Percentiles rank a stretch among this genome's conserved stretches.
Conservation (phyloP, 2,888 invertebrate species). For the Pristionchus exspectatus region DNA sequence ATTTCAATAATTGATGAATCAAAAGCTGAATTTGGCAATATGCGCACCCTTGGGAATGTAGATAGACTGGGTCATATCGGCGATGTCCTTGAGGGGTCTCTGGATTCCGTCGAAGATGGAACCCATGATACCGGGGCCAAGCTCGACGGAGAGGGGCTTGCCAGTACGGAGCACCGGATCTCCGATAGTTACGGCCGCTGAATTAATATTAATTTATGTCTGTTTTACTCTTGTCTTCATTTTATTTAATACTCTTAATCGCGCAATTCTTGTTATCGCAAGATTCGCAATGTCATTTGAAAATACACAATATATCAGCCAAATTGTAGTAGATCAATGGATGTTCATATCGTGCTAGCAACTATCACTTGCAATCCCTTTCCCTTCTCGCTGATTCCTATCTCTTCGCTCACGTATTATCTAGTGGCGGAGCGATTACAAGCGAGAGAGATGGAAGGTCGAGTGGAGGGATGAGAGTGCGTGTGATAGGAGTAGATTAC, state of each 20-base stretch:
- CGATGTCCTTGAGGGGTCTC: slow-evolving; percentile 95
- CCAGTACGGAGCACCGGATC: slow-evolving; percentile 98
- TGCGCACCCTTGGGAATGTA: slow-evolving; percentile 99
- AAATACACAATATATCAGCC: too few relatives aligned
- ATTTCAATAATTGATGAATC: not conserved
- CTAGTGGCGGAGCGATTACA: slow-evolving; percentile 19
- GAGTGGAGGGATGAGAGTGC: slow-evolving; percentile 28
- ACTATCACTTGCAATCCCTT: slow-evolving; percentile 21
- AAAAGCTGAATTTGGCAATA: not conserved
- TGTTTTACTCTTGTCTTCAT: not conserved
- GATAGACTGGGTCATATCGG: slow-evolving; percentile 93
- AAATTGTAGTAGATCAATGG: too few relatives aligned
- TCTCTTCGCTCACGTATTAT: slow-evolving; percentile 30
- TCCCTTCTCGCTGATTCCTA: slow-evolving; percentile 13
- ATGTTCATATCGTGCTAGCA: not conserved
- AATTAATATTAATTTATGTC: slow-evolving; percentile 56
- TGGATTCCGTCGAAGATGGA: slow-evolving; percentile 99
- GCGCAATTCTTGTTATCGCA: not conserved
- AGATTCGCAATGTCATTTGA: too few relatives aligned
- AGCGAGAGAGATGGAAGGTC: slow-evolving; percentile 46
- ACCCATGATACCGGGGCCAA: slow-evolving; percentile 95
- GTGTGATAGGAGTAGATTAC: slow-evolving; percentile 2
- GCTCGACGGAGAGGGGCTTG: slow-evolving; percentile 97
- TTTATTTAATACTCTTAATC: not conserved
- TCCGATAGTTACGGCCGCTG: slow-evolving; percentile 97